Conservation (phyloP, 2,888 invertebrate genomes). For the Euzophera pinguis region DNA sequence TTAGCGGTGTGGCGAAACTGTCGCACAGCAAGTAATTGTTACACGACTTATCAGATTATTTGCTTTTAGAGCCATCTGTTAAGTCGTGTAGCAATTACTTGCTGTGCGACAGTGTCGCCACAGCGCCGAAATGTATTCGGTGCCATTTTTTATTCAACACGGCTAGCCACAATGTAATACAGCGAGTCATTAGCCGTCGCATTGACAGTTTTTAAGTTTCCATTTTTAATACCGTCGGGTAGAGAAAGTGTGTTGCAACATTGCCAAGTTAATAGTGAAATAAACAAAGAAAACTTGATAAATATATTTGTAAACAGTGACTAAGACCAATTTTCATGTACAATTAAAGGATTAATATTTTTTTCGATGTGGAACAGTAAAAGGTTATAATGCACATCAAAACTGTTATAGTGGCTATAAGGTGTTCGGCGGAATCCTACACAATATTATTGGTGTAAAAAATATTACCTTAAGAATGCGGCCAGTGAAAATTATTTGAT, state of each 20-base stretch:
- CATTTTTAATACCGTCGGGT: not conserved
- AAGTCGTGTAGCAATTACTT: no score
- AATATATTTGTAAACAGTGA: not conserved
- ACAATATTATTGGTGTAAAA: slow-evolving; percentile 13
- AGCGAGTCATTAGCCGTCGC: no score
- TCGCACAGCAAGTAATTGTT: no score
- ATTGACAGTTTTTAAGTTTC: no score
- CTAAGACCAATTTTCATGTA: not conserved
- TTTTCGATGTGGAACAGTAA: not conserved
- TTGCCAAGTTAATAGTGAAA: not conserved
- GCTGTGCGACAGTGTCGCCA: no score
- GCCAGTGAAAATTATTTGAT: not conserved
- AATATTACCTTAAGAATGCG: not conserved
- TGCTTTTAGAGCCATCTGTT: no score
- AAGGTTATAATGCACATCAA: slow-evolving; percentile 1
- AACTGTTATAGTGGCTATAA: slow-evolving; percentile 14
- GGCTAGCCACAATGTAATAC: no score
- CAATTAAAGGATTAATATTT: not conserved
- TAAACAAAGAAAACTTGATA: not conserved
- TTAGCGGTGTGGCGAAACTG: no score
- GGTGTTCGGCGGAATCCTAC: slow-evolving; percentile 14
- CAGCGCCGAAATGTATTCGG: no score
- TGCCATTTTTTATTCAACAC: no score
- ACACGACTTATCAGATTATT: no score
- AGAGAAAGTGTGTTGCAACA: not conserved